These are phyloP conservation scores for Malurus cyaneus DNA, from an alignment of 2,113 vertebrate genomes.

Conservation along the genomic window DNA sequence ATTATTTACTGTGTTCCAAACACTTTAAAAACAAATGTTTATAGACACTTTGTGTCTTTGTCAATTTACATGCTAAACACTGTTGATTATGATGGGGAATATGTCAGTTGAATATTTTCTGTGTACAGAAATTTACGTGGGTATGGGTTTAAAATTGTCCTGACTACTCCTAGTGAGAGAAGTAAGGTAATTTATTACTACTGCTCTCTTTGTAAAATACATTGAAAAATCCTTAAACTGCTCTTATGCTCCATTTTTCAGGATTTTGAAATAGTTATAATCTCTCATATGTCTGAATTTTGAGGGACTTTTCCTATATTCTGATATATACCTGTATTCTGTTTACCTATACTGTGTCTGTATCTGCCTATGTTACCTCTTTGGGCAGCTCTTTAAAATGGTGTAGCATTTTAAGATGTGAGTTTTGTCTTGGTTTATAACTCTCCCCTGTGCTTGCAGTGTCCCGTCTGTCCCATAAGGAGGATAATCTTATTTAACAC, in stretches of 20 bases:
- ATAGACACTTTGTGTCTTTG: background rate
- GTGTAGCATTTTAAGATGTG: background rate
- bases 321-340: too few relatives aligned
- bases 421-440: background rate
- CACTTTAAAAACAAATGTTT: background rate
- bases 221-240: background rate
- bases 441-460: background rate
- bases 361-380: accelerated
- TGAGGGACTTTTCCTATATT: background rate
- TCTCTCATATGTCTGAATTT: background rate
- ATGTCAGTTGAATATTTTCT: background rate
- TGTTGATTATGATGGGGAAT: background rate
- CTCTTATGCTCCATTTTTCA: background rate
- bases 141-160: background rate
- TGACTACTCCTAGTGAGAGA: background rate
- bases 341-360: background rate
- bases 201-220: background rate
- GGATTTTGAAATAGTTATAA: background rate
- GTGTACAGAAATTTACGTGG: background rate
- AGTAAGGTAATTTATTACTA: background rate
- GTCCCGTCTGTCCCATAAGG: background rate
- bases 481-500: background rate
- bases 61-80: background rate
- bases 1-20: background rate
- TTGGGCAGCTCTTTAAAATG: background rate